Percentiles rank a stretch among this genome's conserved stretches.
Evolutionary conservation across 1,140 invertebrate species (phyloP).

Genomic region (Archivesica marissinica): DNA sequence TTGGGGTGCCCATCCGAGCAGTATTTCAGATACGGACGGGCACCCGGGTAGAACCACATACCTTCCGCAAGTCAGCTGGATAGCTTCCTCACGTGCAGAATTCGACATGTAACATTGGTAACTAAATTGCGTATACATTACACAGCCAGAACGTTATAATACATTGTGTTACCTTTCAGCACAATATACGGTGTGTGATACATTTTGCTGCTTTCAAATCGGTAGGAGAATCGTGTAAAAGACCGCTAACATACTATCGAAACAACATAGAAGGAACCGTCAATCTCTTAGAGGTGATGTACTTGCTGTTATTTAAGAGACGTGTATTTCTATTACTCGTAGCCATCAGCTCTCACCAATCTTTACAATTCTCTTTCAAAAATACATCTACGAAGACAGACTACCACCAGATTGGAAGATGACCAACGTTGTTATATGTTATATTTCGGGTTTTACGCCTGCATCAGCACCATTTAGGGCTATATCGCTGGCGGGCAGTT

Average conservation of each 20-base stretch:
- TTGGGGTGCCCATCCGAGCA: too few relatives aligned
- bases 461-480: too few relatives aligned
- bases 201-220: constrained; percentile 31
- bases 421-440: neutral
- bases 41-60: neutral
- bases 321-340: too few relatives aligned
- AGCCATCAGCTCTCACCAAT: too few relatives aligned
- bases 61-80: neutral
- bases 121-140: neutral
- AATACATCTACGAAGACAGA: too few relatives aligned
- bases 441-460: neutral
- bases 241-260: constrained; percentile 13
- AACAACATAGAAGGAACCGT: constrained; percentile 27
- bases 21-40: too few relatives aligned
- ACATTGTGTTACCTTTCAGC: neutral
- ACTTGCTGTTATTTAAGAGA: too few relatives aligned
- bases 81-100: neutral
- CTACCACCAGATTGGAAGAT: neutral
- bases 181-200: constrained; percentile 15
- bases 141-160: neutral
- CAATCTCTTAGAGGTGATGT: constrained; percentile 85
- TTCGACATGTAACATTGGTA: neutral
- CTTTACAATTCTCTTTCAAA: too few relatives aligned
- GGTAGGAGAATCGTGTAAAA: constrained; percentile 20
- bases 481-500: too few relatives aligned